Evolutionary conservation across 1,140 invertebrate species (phyloP).

Genomic region (Drosophila orosa): DNA sequence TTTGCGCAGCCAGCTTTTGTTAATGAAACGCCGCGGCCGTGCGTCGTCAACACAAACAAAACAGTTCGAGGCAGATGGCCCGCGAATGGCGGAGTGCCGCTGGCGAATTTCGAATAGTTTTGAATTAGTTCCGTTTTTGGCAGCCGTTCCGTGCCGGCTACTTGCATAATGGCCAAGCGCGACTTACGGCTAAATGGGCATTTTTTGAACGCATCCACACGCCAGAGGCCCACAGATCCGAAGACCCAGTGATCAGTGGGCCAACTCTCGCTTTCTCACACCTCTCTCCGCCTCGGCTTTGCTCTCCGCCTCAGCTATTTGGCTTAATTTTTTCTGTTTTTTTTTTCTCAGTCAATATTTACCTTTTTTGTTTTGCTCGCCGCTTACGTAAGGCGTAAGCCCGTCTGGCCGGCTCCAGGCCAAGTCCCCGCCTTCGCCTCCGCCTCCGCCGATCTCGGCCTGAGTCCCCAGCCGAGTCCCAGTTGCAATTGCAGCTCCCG

Average conservation of each 20-base stretch:
- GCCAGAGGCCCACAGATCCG: constrained; percentile 8
- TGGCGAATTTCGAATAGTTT: constrained; percentile 25
- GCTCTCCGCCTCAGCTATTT: constrained; percentile 50
- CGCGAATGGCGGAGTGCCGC: constrained; percentile 20
- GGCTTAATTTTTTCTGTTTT: constrained; percentile 57
- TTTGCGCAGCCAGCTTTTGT: constrained; percentile 48
- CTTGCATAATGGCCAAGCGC: constrained; percentile 70
- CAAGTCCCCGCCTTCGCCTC: constrained; percentile 35
- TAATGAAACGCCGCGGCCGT: constrained; percentile 33
- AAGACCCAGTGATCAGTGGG: constrained; percentile 43
- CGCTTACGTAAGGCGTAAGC: constrained; percentile 70
- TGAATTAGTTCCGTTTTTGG: constrained; percentile 70
- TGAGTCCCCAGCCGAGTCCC: constrained; percentile 8
- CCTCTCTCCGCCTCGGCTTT: constrained; percentile 22
- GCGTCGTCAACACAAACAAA: constrained; percentile 27
- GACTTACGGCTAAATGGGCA: constrained; percentile 47
- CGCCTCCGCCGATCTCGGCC: constrained; percentile 8
- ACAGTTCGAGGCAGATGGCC: constrained; percentile 15
- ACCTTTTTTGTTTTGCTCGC: constrained; percentile 81
- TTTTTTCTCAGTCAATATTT: constrained; percentile 73
- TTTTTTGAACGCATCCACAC: constrained; percentile 53
- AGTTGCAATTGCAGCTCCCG: constrained; percentile 18
- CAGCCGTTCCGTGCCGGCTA: constrained; percentile 41
- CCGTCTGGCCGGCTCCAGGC: constrained; percentile 49
- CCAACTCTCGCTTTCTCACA: constrained; percentile 47